These are phyloP conservation scores for Gymnothorax reevesii DNA, from an alignment of 2,797 vertebrate species.

Conservation along the genomic window DNA sequence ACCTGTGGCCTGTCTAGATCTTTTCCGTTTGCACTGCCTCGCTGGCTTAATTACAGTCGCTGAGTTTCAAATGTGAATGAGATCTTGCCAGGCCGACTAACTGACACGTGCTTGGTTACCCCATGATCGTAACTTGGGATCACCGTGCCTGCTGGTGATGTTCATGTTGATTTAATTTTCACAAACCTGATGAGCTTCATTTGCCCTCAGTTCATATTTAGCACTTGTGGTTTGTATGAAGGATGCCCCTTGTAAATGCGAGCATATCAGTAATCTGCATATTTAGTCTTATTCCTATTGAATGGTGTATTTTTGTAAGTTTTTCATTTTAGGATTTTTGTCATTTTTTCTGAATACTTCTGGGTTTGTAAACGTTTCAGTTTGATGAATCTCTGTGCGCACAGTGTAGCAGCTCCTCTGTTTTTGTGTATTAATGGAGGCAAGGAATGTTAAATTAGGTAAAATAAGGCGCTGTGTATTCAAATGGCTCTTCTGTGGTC, in stretches of 20 bases:
- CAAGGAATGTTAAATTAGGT: neutral
- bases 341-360: neutral
- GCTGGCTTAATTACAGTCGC: neutral
- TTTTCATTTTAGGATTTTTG: neutral
- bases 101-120: neutral
- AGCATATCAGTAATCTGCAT: neutral
- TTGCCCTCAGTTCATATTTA: neutral
- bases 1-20: neutral
- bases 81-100: neutral
- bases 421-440: neutral
- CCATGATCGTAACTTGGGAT: neutral
- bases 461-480: neutral
- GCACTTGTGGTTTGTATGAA: neutral
- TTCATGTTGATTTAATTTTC: neutral
- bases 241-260: neutral
- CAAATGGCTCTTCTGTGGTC: slow-evolving; percentile 13
- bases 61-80: neutral
- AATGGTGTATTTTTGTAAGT: neutral
- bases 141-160: neutral
- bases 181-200: neutral
- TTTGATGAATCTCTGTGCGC: neutral
- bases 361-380: neutral
- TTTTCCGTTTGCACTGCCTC: neutral
- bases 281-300: neutral
- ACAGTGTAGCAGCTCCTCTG: neutral